Percentiles rank a stretch among this genome's conserved stretches.
These are phyloP conservation scores for Tortrix viridana DNA, from an alignment of 2,888 invertebrate genomes.

Conservation along the genomic window DNA sequence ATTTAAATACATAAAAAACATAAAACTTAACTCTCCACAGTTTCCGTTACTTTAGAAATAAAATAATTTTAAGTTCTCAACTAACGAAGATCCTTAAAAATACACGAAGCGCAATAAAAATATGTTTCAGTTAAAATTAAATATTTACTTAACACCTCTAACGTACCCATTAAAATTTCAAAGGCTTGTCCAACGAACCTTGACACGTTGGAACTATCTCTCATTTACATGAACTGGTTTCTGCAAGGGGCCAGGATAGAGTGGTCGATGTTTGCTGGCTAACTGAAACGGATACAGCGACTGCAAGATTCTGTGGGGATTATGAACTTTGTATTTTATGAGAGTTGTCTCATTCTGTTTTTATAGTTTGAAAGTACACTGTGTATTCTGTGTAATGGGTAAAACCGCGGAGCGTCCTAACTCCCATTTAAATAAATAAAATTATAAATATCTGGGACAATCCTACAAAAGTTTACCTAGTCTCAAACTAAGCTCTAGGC, in stretches of 20 bases:
- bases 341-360: conserved; percentile 3
- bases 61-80: neutral
- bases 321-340: neutral
- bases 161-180: conserved; percentile 20
- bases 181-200: conserved; percentile 12
- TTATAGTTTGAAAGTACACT: too few species aligned
- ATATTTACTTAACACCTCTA: conserved; percentile 26
- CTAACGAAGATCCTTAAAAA: conserved; percentile 13
- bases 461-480: too few species aligned
- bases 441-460: too few species aligned
- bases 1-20: too few species aligned
- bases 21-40: too few species aligned
- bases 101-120: conserved; percentile 6
- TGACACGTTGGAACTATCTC: conserved; percentile 5
- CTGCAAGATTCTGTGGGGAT: neutral
- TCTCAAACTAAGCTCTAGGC: too few species aligned
- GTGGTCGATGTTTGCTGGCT: conserved; percentile 7
- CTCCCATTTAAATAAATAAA: too few species aligned
- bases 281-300: conserved; percentile 16
- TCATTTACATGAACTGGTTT: conserved; percentile 14
- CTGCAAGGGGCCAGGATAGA: conserved; percentile 4
- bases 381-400: too few species aligned
- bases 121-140: conserved; percentile 21
- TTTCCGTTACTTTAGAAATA: too few species aligned
- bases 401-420: too few species aligned